Evolutionary conservation across 2,113 vertebrate genomes (phyloP).

Genomic region (Myrmecobius fasciatus): DNA sequence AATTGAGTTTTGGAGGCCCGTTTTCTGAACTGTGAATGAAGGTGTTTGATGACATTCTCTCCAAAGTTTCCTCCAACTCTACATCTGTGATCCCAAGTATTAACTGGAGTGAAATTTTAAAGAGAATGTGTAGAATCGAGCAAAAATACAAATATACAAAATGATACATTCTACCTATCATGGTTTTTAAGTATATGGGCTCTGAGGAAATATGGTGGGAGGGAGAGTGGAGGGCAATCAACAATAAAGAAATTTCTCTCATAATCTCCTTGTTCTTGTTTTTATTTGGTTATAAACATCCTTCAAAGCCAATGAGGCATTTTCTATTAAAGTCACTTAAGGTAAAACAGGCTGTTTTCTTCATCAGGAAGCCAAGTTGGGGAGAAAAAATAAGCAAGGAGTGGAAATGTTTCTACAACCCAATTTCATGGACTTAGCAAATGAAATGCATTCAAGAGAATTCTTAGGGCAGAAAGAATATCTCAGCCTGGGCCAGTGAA

Average conservation of each 20-base stretch:
- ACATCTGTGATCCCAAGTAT: background rate
- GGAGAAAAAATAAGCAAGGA: slow-evolving; percentile 58
- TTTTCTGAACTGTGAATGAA: background rate
- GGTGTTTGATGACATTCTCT: background rate
- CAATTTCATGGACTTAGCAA: slow-evolving; percentile 46
- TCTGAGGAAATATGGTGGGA: background rate
- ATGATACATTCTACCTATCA: slow-evolving; percentile 30
- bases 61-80: background rate
- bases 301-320: background rate
- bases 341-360: slow-evolving; percentile 53
- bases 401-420: slow-evolving; percentile 48
- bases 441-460: slow-evolving; percentile 38
- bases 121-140: background rate
- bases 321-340: slow-evolving; percentile 56
- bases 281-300: background rate
- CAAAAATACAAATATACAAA: slow-evolving; percentile 10
- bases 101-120: background rate
- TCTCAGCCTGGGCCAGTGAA: slow-evolving; percentile 12
- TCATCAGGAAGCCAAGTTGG: slow-evolving; percentile 46
- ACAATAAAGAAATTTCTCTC: background rate
- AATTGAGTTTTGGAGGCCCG: background rate
- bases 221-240: background rate
- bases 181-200: background rate
- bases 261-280: background rate
- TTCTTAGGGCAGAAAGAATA: slow-evolving; percentile 4